phyloP scores from a whole-genome alignment of 1,140 invertebrate genomes.

The Phocides pigmalion region DNA sequence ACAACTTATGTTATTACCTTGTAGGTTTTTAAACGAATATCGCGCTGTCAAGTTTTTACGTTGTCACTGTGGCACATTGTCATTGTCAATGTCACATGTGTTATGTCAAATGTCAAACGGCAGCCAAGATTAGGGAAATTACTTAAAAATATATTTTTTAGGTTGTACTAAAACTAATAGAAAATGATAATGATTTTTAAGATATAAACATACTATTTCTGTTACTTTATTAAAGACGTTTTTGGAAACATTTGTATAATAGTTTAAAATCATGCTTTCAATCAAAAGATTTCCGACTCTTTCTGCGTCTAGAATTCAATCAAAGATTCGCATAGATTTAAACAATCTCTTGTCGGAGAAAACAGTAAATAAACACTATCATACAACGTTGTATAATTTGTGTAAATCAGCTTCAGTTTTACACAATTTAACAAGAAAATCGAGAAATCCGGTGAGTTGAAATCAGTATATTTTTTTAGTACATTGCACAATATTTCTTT shows the following conservation, averaged over 20 bases:
- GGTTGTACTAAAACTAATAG: too few relatives aligned
- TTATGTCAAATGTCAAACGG: too few relatives aligned
- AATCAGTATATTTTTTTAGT: conserved; percentile 20
- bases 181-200: too few relatives aligned
- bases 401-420: conserved; percentile 64
- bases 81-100: too few relatives aligned
- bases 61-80: too few relatives aligned
- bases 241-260: neutral
- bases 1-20: too few relatives aligned
- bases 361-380: conserved; percentile 53
- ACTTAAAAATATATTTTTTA: too few relatives aligned
- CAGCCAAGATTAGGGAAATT: too few relatives aligned
- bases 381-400: conserved; percentile 53
- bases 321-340: conserved; percentile 53
- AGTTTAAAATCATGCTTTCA: conserved; percentile 59
- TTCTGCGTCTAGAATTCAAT: conserved; percentile 60
- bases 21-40: too few relatives aligned
- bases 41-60: too few relatives aligned
- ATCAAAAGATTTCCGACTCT: conserved; percentile 63
- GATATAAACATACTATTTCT: too few relatives aligned
- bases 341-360: conserved; percentile 43
- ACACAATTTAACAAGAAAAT: conserved; percentile 60
- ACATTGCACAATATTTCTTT: conserved; percentile 42
- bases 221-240: too few relatives aligned
- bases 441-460: conserved; percentile 64